A percentile compares a stretch with the other conserved stretches of the same genome.
Conservation (phyloP, 2,797 vertebrate species). For the Florisuga fusca region DNA sequence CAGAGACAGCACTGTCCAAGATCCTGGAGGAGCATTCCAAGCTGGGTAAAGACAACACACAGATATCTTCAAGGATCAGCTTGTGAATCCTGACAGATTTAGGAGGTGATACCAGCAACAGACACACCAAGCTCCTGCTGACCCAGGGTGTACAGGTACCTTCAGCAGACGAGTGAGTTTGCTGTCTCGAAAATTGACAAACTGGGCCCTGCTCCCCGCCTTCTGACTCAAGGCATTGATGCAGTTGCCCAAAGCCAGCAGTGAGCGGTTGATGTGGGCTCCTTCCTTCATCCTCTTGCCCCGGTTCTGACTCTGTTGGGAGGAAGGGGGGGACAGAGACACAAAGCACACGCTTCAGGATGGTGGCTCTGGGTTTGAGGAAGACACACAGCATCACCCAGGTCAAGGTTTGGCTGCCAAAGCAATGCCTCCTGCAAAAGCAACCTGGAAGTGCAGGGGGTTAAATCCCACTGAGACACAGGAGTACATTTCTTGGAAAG, state of each 20-base stretch:
- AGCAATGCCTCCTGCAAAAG: background rate
- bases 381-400: fast-evolving
- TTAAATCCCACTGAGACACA: background rate
- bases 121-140: background rate
- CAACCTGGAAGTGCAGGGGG: background rate
- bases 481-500: background rate
- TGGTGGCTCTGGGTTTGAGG: fast-evolving
- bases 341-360: background rate
- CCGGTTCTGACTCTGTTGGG: conserved; percentile 69
- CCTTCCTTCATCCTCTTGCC: conserved; percentile 74
- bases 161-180: conserved; percentile 75
- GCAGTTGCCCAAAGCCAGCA: conserved; percentile 73
- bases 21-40: background rate
- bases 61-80: background rate
- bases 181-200: conserved; percentile 71
- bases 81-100: background rate
- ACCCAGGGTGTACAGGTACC: background rate
- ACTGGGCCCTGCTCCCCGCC: conserved; percentile 29
- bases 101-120: background rate
- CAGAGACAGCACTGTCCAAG: background rate
- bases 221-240: conserved; percentile 65
- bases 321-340: background rate
- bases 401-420: background rate
- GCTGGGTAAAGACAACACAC: background rate
- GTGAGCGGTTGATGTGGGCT: conserved; percentile 65